Evolutionary conservation across 2,888 invertebrate genomes (phyloP).

Genomic region (Aelia acuminata): DNA sequence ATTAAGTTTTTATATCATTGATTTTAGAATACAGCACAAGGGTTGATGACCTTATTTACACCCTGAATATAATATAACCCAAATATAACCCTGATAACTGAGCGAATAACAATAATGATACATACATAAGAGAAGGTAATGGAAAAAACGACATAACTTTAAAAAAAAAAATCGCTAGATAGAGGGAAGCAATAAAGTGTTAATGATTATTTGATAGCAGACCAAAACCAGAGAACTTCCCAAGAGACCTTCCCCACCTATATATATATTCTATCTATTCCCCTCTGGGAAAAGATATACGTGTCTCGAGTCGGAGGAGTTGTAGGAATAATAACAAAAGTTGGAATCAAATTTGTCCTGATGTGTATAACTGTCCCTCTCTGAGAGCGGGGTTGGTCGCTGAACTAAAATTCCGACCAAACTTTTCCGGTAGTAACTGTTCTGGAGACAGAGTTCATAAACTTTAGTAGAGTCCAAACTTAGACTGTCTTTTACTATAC

Average conservation of each 20-base stretch:
- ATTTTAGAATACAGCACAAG: too few species aligned
- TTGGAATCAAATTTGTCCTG: slow-evolving; percentile 35
- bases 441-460: not conserved
- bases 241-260: not conserved
- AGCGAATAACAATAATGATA: too few species aligned
- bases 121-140: too few species aligned
- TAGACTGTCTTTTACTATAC: slow-evolving; percentile 14
- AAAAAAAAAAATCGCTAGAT: too few species aligned
- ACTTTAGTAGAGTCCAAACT: not conserved
- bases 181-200: too few species aligned
- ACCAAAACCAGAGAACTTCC: not conserved
- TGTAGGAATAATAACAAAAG: slow-evolving; percentile 20
- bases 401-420: slow-evolving; percentile 14
- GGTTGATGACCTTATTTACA: too few species aligned
- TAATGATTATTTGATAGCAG: not conserved
- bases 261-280: not conserved
- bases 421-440: slow-evolving; percentile 28
- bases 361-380: slow-evolving; percentile 13
- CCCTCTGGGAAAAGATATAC: not conserved
- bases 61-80: too few species aligned
- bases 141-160: too few species aligned
- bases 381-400: not conserved
- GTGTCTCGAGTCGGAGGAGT: not conserved
- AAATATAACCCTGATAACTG: too few species aligned
- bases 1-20: too few species aligned